Base-by-base conservation (phyloP, 2,888 invertebrate species). In the Onthophagus sagittarius region DNA sequence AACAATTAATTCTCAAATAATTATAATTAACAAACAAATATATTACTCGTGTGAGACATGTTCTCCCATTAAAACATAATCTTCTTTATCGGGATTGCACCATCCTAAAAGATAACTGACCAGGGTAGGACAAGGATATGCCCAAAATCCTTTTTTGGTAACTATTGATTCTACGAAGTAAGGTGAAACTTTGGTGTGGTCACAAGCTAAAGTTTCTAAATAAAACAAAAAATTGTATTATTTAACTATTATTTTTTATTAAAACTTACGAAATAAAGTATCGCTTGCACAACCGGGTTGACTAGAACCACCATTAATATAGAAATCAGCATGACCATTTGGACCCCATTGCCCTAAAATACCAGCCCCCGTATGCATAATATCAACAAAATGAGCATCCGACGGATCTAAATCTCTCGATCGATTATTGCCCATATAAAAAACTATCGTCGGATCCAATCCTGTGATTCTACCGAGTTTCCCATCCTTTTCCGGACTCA, bases 321-420 rank as follows among this genome's bases (percentile, higher is more conserved):
- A 95, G 84, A 94, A 95, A 83, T 95, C 95, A 0, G 94, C 95
- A 82, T 95, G 95, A 0, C 95, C 95, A 77, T 92, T 94, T 0
- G 94, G 94, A 2, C 95, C 94, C 94, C 95, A 95, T 81, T 95
- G 95, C 0, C 95, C 95, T 31, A 95, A 87, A 77, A 95, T 94
- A 0, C 95, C 95, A 0, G 95, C 95, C 0, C 94, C 95, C 0
- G 95, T 95, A 83, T 95, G 95, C 31, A 95, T 83, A 73, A 92
- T 91, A 82, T 95, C 95, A 67, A 95, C 94, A 80, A 95, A 95
- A 79, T 93, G 89, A 0, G 95, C 95, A 81, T 95, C 95, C 0
- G 91, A 89, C 71, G 91, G 88, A 85, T 95, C 95, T 82, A 95
- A 85, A 82, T 95, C 95, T 14, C 91, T 88, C 0, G 95, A 94